Base-by-base conservation (phyloP, 2,888 invertebrate species). In the Macrophya annulata region DNA sequence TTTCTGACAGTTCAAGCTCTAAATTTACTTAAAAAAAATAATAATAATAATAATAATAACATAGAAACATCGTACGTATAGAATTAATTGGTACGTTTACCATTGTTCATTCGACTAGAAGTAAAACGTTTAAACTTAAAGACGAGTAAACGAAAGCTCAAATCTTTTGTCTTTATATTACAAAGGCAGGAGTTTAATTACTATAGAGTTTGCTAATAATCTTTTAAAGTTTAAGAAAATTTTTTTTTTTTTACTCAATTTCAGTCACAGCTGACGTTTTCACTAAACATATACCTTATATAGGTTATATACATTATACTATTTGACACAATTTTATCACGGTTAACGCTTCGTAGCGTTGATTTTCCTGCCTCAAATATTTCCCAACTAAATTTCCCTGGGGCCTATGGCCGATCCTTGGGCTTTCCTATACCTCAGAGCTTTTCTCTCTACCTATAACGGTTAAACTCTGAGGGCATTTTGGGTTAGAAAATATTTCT, bases 201-300 rank as follows among this genome's bases (percentile, higher is more conserved):
- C 43, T 76, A 76, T 76, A 76, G 48, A 76, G 25, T 76, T 25
- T 25, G 76, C 76, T 76, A 76, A 76, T 48, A 48, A 76, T n/a
- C 12, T 76, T 12, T 76, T 48, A 6, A 21, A 76, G 45, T 76
- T 76, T 1, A 76, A 25, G 31, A 76, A 76, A 45, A 76, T 6
- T n/a, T n/a, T n/a, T n/a, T n/a, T n/a, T n/a, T n/a, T n/a, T n/a
- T n/a, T n/a, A n/a, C n/a, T n/a, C n/a, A n/a, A n/a, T n/a, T n/a
- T 65, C 65, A 65, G 12, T 31, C 31, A 37, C 68, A 68, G 31
- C 55, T 55, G 37, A 68, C 68, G 68, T 21, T 68, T 12, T 68
- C 21, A 15, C 55, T 8, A 1, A 6, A 51, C 9, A 51, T 17
- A 6, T 5, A n/a, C n/a, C 21, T n/a, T 31, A 31, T 31, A 1